These are phyloP conservation scores for Seira ritae DNA, from an alignment of 2,888 invertebrate genomes.

Conservation along the genomic window DNA sequence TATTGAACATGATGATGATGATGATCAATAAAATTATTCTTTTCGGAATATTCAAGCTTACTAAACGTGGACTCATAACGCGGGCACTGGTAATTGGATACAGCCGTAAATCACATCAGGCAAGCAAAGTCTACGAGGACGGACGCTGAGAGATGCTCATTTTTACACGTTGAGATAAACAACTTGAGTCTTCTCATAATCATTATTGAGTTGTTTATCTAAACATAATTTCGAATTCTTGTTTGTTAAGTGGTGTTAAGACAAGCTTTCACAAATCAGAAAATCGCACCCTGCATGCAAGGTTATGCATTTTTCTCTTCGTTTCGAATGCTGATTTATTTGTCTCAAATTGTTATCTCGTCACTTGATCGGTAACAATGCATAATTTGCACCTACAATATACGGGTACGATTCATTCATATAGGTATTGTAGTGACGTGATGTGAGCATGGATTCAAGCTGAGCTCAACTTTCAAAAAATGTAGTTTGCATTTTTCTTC, in stretches of 20 bases:
- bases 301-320: not conserved
- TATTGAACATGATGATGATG: slow-evolving; percentile 22
- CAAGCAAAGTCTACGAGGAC: not conserved
- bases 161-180: not conserved
- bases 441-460: not conserved
- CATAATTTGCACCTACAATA: slow-evolving; percentile 4
- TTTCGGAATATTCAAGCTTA: slow-evolving; percentile 23
- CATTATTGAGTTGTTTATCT: not conserved
- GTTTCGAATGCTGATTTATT: slow-evolving; percentile 49
- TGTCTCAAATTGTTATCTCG: slow-evolving; percentile 37
- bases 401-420: not conserved
- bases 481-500: slow-evolving; percentile 2
- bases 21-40: not conserved
- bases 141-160: not conserved
- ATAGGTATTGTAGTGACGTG: too few species aligned
- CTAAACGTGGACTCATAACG: slow-evolving; percentile 39
- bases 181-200: not conserved
- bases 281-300: slow-evolving; percentile 30
- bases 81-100: slow-evolving; percentile 53
- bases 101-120: slow-evolving; percentile 46
- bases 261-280: not conserved
- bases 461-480: not conserved
- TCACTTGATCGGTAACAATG: not conserved
- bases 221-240: slow-evolving; percentile 3
- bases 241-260: not conserved